A percentile compares a stretch with the other conserved stretches of the same genome.
Conservation (phyloP, 2,113 vertebrate genomes). For the Leucopternis melanops region DNA sequence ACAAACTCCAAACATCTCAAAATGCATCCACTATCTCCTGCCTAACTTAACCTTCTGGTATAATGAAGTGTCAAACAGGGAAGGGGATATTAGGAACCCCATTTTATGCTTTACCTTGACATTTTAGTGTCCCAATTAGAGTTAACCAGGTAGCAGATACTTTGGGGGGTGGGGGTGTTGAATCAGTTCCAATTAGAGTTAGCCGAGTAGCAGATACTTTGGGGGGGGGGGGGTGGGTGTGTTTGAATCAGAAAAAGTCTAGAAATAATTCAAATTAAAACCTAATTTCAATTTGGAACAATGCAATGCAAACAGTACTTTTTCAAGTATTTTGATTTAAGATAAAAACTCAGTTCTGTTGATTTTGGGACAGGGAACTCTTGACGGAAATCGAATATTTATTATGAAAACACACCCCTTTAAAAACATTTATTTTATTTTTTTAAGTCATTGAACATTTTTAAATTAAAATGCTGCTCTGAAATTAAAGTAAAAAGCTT, state of each 20-base stretch:
- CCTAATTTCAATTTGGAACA: background rate
- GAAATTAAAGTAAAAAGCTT: background rate
- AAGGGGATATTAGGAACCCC: background rate
- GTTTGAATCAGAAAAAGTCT: background rate
- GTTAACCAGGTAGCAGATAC: background rate
- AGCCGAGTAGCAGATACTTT: background rate
- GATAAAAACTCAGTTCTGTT: background rate
- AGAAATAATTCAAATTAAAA: background rate
- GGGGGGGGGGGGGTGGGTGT: too few relatives aligned
- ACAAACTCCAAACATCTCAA: background rate
- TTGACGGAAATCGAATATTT: background rate
- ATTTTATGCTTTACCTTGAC: background rate
- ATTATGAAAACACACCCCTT: background rate
- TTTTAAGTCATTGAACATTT: background rate
- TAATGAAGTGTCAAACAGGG: background rate
- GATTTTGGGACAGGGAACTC: background rate
- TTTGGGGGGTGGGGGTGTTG: background rate
- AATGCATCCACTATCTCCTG: background rate
- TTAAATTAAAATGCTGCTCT: background rate
- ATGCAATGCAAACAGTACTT: background rate
- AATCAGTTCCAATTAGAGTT: background rate
- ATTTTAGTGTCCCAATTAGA: background rate
- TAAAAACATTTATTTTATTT: background rate
- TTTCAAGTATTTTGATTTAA: background rate
- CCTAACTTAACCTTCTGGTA: background rate